Evolutionary conservation across 1,140 invertebrate species (phyloP), one percentile per base, ranked within the genome.

Genomic region (Brachionus angularis): DNA sequence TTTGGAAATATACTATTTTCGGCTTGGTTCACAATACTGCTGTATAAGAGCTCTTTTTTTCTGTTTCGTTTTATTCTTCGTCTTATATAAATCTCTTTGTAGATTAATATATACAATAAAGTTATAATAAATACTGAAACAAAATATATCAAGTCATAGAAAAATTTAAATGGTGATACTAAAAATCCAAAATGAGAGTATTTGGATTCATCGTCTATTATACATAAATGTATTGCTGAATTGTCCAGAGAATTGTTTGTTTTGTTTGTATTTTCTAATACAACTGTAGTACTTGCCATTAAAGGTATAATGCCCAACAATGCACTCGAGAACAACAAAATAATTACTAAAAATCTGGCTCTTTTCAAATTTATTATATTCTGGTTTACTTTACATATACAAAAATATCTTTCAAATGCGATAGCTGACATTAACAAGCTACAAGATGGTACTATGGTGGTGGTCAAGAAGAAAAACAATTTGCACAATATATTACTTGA

Each of bases 401-500:
- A 81, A 55, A 80, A 75, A 64, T 79, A 81, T 21, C 80, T 72
- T 67, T 81, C 80, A 33, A 79, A 74, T 29, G 78, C 79, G 25
- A 81, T 80, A 23, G 77, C 77, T 25, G 79, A 76, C 79, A 81
- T 81, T 23, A 81, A 76, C 50, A 80, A 76, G 1, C 78, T 76
- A n/a, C 78, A 78, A 29, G 78, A 74, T 0, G 78, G 78, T 5
- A 81, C 75, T 47, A 76, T 80, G 58, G 76, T 78, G 0, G 78
- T 78, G 14, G 79, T 77, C 18, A 80, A 72, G 53, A 81, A 80
- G 25, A 76, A 75, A 58, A 79, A 80, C n/a, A 77, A 70, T 62
- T 80, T 80, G 58, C 80, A 81, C 21, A 79, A 34, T 33, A 67
- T 36, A 14, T 25, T 18, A 67, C 31, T 67, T 8, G 27, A 18